Percentiles rank a stretch among this genome's conserved stretches.
Conservation (phyloP, 2,888 invertebrate species). For the Drosophila monieri region DNA sequence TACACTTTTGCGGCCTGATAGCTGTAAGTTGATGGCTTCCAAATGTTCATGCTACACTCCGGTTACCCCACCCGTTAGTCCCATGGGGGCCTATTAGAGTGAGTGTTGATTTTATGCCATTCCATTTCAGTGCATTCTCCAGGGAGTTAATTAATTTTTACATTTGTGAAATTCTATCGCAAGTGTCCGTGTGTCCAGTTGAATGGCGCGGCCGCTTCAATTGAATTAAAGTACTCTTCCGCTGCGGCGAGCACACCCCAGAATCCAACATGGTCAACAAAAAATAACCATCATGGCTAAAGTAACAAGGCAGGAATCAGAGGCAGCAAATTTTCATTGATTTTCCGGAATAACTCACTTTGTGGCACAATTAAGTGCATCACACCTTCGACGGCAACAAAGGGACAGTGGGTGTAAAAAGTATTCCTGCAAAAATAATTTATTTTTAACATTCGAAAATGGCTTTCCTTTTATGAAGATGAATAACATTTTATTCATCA, state of each 20-base stretch:
- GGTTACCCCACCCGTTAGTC: background rate
- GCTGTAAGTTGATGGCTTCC: background rate
- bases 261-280: slow-evolving; percentile 7
- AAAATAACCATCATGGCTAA: background rate
- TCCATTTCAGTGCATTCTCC: slow-evolving; percentile 15
- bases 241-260: slow-evolving; percentile 31
- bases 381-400: slow-evolving; percentile 34
- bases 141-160: slow-evolving; percentile 35
- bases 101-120: slow-evolving; percentile 12
- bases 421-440: background rate
- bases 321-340: slow-evolving; percentile 38
- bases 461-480: background rate
- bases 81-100: background rate
- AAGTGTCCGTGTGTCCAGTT: slow-evolving; percentile 1
- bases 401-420: slow-evolving; percentile 15
- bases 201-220: slow-evolving; percentile 1
- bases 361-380: slow-evolving; percentile 65
- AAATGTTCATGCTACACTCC: background rate
- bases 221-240: slow-evolving; percentile 31
- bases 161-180: slow-evolving; percentile 19
- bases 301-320: slow-evolving; percentile 8
- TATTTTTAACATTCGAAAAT: background rate
- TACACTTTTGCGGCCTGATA: slow-evolving; percentile 3
- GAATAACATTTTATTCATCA: too few relatives aligned
- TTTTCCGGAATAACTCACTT: slow-evolving; percentile 68